Evolutionary conservation across 2,797 vertebrate species (phyloP).

Genomic region (Acrossocheilus wenchowensis): DNA sequence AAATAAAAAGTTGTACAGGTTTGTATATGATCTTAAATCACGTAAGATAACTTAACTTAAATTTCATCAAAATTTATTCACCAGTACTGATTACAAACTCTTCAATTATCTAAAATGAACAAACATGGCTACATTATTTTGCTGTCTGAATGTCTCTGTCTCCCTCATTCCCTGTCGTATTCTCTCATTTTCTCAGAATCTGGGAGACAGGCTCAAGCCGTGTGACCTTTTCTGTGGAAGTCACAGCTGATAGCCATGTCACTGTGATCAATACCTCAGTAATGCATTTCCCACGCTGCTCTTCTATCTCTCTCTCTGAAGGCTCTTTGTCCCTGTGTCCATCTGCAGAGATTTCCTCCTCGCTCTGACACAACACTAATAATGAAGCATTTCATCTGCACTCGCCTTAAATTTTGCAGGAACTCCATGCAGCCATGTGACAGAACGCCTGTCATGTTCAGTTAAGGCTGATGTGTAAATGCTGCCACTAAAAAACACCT

Average conservation of each 20-base stretch:
- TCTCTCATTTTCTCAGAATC: conserved; percentile 26
- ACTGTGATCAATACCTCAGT: conserved; percentile 67
- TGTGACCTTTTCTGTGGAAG: conserved; percentile 55
- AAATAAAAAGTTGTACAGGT: not conserved
- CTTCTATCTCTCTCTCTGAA: conserved; percentile 7
- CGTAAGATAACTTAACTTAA: not conserved
- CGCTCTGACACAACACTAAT: conserved; percentile 52
- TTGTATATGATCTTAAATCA: not conserved
- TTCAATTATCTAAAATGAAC: not conserved
- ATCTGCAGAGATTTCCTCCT: conserved; percentile 1
- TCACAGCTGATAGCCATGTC: conserved; percentile 66
- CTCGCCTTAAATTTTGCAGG: conserved; percentile 22
- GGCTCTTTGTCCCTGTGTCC: conserved; percentile 1
- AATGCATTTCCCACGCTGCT: conserved; percentile 63
- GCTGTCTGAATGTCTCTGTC: not conserved
- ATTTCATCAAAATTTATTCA: not conserved
- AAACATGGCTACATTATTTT: not conserved
- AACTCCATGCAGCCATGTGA: conserved; percentile 7
- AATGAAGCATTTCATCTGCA: conserved; percentile 35
- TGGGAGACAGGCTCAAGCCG: conserved; percentile 35
- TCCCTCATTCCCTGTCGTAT: not conserved
- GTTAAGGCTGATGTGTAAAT: not conserved
- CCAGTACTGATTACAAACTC: not conserved
- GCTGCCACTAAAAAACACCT: not conserved
- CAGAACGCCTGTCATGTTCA: not conserved